Evolutionary conservation across 2,797 vertebrate species (phyloP), one percentile per base, ranked within the genome.

Genomic region (Ptychadena robeensis): DNA sequence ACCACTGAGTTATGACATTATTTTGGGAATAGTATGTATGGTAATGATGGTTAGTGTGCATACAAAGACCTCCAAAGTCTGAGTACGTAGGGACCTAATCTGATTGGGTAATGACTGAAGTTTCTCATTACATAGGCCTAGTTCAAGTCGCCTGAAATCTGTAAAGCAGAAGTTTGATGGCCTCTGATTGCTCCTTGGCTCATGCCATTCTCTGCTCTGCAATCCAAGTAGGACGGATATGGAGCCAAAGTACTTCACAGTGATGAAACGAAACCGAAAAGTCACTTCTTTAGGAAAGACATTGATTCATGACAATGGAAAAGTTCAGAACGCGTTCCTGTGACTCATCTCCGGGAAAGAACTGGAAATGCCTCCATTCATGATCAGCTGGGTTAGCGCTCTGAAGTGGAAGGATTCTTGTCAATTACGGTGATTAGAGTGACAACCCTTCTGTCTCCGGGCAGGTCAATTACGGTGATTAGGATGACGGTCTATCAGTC

Each of bases 291-390:
- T 32, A 61, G 31, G 30, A 35, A 25, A 73, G 27, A 25, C 35
- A 66, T 66, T 65, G 73, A 76, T 38, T 76, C 25, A 40, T 28
- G 35, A 76, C 73, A 74, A 74, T 76, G 25, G 73, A 64, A 3
- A 31, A 7, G 14, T 44, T 65, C 25, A 34, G 7, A n/a, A 14
- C 18, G 0, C 0, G 18, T 31, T 44, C 61, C 48, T 44, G 14
- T 35, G 9, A 48, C 27, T 48, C 28, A 27, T 77, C 74, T 14
- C 2, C 25, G 7, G 57, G 57, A 31, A 37, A 40, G 18, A 25
- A 40, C 37, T 77, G 63, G 30, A 65, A 63, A 30, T 28, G 1
- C 27, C 32, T 22, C 37, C 73, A 32, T 77, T 66, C n/a, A 15
- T 57, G 72, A 73, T 73, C 22, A 34, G 22, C 2, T 0, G 8